phyloP scores from a whole-genome alignment of 2,797 vertebrate genomes.

The Poliocrania exsul region DNA sequence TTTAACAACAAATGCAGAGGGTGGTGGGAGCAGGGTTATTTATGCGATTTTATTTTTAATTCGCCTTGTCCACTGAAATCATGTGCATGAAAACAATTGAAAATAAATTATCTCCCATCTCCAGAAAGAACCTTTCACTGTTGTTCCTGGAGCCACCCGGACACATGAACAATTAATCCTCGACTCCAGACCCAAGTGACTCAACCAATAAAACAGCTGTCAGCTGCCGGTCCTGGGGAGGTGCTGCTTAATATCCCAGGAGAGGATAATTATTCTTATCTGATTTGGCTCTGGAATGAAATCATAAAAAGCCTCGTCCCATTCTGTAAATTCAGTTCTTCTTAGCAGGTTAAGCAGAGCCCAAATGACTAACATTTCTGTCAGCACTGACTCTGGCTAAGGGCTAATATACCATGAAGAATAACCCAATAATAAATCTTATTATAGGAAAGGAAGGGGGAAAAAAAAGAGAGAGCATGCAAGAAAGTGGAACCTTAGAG shows the following conservation, averaged over 20 bases:
- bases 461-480: not conserved
- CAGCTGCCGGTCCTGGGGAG: constrained; percentile 77
- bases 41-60: constrained; percentile 41
- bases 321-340: constrained; percentile 83
- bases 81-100: constrained; percentile 66
- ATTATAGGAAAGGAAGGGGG: not conserved
- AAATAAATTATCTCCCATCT: constrained; percentile 77
- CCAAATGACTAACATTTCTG: constrained; percentile 82
- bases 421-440: constrained; percentile 72
- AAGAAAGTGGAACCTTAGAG: constrained; percentile 22
- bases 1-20: not conserved
- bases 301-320: constrained; percentile 85
- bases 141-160: constrained; percentile 71
- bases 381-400: constrained; percentile 61
- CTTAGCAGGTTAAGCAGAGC: constrained; percentile 79
- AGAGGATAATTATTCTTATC: constrained; percentile 92
- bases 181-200: constrained; percentile 71
- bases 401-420: constrained; percentile 72
- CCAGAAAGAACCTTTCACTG: constrained; percentile 72
- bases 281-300: constrained; percentile 93
- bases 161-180: constrained; percentile 77
- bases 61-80: constrained; percentile 42
- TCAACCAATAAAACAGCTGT: constrained; percentile 79
- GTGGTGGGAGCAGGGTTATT: not conserved
- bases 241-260: constrained; percentile 86